These are phyloP conservation scores for Panorpa germanica DNA, from an alignment of 2,888 invertebrate species.

Conservation along the genomic window DNA sequence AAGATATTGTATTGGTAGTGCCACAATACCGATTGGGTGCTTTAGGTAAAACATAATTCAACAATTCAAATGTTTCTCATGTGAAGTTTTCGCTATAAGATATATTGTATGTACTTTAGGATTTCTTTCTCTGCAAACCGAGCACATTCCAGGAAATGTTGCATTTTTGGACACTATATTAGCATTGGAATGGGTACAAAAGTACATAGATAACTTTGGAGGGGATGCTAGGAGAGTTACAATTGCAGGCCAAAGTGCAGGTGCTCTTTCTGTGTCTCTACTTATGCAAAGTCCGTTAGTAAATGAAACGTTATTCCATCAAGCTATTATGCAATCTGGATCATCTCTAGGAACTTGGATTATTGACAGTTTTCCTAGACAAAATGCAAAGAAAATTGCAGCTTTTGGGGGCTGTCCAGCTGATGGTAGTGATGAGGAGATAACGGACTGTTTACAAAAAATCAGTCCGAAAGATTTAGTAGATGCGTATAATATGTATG, in stretches of 20 bases:
- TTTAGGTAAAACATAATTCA: no score
- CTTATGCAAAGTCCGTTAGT: no score
- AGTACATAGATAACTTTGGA: conserved; percentile 28
- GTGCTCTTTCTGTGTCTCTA: no score
- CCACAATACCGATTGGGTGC: conserved; percentile 29
- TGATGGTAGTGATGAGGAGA: conserved; percentile 16
- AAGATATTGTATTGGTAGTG: conserved; percentile 28
- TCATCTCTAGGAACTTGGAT: conserved; percentile 29
- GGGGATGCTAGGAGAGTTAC: conserved; percentile 29
- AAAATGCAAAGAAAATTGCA: conserved; percentile 22
- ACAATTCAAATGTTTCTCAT: no score
- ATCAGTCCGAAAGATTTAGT: no score
- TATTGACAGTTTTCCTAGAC: conserved; percentile 21
- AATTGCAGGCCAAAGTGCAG: conserved; percentile 32
- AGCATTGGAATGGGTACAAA: conserved; percentile 30
- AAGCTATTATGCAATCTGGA: conserved; percentile 31
- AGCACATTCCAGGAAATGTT: conserved; percentile 31
- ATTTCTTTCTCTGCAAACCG: conserved; percentile 27
- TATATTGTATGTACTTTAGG: no score
- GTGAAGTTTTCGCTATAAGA: no score
- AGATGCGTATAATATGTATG: no score
- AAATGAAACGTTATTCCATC: conserved; percentile 27
- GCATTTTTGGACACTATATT: conserved; percentile 28
- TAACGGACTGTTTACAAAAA: no score
- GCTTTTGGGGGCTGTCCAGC: conserved; percentile 20